Percentiles rank a stretch among this genome's conserved stretches.
Evolutionary conservation across 2,113 vertebrate genomes (phyloP).

Genomic region (Aleadryas rufinucha): DNA sequence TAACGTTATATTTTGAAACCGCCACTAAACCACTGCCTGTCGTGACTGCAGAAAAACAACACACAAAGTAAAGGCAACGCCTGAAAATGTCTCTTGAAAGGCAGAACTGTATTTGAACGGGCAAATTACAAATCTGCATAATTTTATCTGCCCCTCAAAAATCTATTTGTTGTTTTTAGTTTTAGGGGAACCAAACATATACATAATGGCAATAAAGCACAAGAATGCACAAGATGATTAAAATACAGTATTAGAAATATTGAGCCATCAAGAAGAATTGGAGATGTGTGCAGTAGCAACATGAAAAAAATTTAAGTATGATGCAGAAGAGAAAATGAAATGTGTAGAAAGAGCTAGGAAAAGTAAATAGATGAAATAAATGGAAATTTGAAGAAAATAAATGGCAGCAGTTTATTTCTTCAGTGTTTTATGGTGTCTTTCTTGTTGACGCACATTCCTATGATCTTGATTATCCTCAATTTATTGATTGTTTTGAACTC

Average conservation of each 20-base stretch:
- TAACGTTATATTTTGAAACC: slow-evolving; percentile 18
- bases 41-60: slow-evolving; percentile 7
- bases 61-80: not conserved
- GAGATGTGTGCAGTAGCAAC: not conserved
- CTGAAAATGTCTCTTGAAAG: not conserved
- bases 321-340: not conserved
- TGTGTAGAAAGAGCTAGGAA: not conserved
- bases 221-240: not conserved
- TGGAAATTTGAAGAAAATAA: not conserved
- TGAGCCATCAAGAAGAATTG: not conserved
- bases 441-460: not conserved
- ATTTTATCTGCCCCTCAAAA: not conserved
- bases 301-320: not conserved
- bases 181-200: not conserved
- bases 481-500: not conserved
- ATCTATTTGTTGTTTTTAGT: not conserved
- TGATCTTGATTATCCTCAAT: not conserved
- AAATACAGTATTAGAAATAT: not conserved
- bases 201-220: not conserved
- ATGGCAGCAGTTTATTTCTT: not conserved
- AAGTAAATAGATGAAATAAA: not conserved
- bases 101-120: not conserved
- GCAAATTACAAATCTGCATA: not conserved
- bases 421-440: not conserved
- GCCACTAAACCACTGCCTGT: not conserved